These are phyloP conservation scores for Anas bernieri DNA, from an alignment of 2,797 vertebrate species.

Conservation along the genomic window DNA sequence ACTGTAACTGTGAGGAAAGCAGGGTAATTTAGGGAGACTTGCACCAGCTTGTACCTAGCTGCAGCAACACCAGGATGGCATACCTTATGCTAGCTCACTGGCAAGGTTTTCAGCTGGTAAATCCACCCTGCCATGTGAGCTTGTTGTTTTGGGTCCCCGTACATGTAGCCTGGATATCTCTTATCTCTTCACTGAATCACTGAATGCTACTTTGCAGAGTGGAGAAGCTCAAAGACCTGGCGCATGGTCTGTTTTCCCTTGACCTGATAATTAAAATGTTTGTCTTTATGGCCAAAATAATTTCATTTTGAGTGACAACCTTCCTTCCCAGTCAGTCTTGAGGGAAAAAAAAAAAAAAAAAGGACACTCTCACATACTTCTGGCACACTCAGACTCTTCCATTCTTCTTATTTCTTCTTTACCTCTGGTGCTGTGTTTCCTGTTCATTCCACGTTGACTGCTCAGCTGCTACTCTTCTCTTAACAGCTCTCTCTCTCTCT, in stretches of 20 bases:
- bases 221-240: neutral
- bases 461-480: neutral
- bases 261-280: neutral
- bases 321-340: neutral
- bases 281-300: neutral
- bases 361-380: neutral
- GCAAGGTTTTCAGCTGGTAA: neutral
- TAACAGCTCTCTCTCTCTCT: neutral
- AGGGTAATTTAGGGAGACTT: neutral
- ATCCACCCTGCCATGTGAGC: neutral
- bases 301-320: neutral
- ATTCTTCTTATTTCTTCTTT: neutral
- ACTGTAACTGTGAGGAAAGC: neutral
- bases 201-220: accelerated
- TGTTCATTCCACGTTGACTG: neutral
- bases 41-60: neutral
- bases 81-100: neutral
- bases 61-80: neutral
- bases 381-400: neutral
- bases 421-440: neutral
- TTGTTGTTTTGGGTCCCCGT: neutral
- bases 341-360: neutral
- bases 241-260: neutral
- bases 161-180: neutral
- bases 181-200: neutral